Conservation (phyloP, 30 jellyfish, hydroid and myxozoan species). For the Morbakka virulenta region DNA sequence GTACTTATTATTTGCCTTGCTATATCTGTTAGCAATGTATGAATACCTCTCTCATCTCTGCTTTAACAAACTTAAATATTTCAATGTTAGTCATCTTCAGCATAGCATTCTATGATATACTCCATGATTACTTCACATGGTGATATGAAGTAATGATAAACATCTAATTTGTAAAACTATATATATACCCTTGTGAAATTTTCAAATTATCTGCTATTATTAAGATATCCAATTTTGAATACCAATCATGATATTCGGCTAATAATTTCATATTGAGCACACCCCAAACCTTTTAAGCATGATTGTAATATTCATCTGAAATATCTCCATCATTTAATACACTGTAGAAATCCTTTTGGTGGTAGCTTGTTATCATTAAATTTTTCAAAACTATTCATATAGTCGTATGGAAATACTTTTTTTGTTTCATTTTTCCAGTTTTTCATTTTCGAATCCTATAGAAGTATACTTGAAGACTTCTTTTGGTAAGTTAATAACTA, state of each 20-base stretch:
- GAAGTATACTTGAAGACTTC: no score
- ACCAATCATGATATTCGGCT: slow-evolving; percentile 35
- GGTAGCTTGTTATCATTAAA: no score
- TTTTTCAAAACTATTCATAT: slow-evolving; percentile 39
- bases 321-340: no score
- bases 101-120: slow-evolving; percentile 49
- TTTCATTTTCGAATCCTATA: no score
- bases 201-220: slow-evolving; percentile 42
- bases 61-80: slow-evolving; percentile 11
- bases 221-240: slow-evolving; percentile 16
- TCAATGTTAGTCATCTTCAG: slow-evolving; percentile 16
- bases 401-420: slow-evolving; percentile 68
- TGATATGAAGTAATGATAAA: slow-evolving; percentile 25
- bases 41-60: slow-evolving; percentile 40
- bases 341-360: no score
- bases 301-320: no score
- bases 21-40: slow-evolving; percentile 16
- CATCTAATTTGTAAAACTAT: slow-evolving; percentile 30
- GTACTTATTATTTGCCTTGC: slow-evolving; percentile 23
- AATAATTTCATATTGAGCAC: background rate
- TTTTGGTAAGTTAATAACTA: slow-evolving; percentile 20
- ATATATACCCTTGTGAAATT: slow-evolving; percentile 10
- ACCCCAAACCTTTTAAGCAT: slow-evolving; percentile 12
- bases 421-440: slow-evolving; percentile 34
- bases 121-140: no score